These are phyloP conservation scores for Lasioglossum leucozonium DNA, from an alignment of 2,888 invertebrate genomes.

Conservation along the genomic window DNA sequence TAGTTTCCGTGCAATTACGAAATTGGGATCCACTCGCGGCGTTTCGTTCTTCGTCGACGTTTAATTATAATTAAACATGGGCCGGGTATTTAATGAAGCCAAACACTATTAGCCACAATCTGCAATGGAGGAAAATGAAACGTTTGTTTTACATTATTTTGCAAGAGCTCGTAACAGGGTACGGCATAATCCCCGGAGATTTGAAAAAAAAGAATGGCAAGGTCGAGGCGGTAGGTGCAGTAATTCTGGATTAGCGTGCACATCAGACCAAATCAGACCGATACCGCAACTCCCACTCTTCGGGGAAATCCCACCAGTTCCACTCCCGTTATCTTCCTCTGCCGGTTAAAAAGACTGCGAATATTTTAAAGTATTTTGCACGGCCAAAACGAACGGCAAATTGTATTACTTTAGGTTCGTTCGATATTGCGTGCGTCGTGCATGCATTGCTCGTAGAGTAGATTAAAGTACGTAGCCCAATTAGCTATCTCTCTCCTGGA, in stretches of 20 bases:
- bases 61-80: slow-evolving; percentile 15
- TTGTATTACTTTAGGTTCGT: neutral
- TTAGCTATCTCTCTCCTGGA: neutral
- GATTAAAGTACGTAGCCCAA: neutral
- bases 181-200: neutral
- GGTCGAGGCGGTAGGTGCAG: neutral
- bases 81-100: neutral
- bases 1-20: neutral
- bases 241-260: neutral
- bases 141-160: neutral
- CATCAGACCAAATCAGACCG: neutral
- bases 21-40: neutral
- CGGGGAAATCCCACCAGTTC: neutral
- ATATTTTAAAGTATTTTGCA: neutral
- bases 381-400: neutral
- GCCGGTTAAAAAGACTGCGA: neutral
- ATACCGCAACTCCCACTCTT: slow-evolving; percentile 1
- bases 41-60: neutral
- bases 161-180: neutral
- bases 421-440: neutral
- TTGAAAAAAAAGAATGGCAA: neutral
- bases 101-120: neutral
- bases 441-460: neutral
- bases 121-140: slow-evolving; percentile 16
- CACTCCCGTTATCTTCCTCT: no score